A percentile compares a stretch with the other conserved stretches of the same genome.
Evolutionary conservation across 2,113 vertebrate genomes (phyloP).

Genomic region (Serilophus lunatus): DNA sequence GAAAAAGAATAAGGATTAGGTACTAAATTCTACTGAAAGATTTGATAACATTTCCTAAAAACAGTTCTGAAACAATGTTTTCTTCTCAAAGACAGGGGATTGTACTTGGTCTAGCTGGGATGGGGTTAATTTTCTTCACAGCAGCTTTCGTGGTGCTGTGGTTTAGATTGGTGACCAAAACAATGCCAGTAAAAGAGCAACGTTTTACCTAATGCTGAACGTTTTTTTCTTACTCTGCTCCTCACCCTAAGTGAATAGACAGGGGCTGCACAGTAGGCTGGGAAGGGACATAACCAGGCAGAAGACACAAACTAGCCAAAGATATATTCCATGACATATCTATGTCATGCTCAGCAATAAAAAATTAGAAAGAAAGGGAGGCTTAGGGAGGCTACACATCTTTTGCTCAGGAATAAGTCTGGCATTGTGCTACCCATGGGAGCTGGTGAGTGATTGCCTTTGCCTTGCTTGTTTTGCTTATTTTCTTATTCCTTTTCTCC

Average conservation of each 20-base stretch:
- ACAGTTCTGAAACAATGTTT: not conserved
- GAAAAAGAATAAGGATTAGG: not conserved
- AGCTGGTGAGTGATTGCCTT: not conserved
- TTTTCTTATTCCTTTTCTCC: not conserved
- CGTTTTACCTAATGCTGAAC: not conserved
- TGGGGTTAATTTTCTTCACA: not conserved
- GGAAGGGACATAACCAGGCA: not conserved
- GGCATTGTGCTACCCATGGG: rapidly evolving
- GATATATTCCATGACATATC: not conserved
- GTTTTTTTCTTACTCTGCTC: not conserved
- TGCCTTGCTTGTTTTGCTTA: not conserved
- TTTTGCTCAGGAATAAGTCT: not conserved
- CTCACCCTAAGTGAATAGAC: not conserved
- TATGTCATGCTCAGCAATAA: not conserved
- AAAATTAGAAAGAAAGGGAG: not conserved
- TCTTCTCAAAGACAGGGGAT: not conserved
- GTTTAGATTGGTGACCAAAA: not conserved
- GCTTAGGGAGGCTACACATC: not conserved
- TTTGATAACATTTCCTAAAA: not conserved
- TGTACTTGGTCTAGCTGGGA: not conserved
- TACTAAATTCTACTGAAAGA: not conserved
- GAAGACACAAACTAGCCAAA: not conserved
- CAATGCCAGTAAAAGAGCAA: not conserved
- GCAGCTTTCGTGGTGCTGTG: not conserved
- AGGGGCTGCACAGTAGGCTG: not conserved